Conservation (phyloP, 2,113 vertebrate genomes). For the Rhizomys pruinosus region DNA sequence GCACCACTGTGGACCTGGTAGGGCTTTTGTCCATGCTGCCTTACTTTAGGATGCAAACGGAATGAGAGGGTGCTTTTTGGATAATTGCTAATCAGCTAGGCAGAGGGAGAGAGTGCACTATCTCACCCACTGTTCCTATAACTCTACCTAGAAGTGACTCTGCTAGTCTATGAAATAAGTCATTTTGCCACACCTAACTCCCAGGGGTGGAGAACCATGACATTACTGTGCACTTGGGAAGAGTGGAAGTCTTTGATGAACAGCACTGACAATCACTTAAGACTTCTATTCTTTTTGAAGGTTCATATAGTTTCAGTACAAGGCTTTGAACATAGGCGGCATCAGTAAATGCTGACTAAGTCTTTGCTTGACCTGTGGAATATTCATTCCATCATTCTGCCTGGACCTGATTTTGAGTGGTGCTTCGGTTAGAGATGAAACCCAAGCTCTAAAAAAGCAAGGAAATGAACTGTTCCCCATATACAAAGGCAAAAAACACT, state of each 20-base stretch:
- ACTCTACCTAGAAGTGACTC: neutral
- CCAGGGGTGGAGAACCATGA: neutral
- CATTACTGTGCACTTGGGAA: neutral
- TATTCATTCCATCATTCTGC: slow-evolving; percentile 18
- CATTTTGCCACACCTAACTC: neutral
- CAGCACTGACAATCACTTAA: neutral
- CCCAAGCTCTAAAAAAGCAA: slow-evolving; percentile 32
- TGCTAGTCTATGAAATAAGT: slow-evolving; percentile 10
- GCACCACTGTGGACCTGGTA: neutral
- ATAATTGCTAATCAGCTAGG: neutral
- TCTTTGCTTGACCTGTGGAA: neutral
- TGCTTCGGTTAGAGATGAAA: slow-evolving; percentile 60
- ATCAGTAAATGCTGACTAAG: slow-evolving; percentile 26
- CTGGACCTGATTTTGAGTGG: slow-evolving; percentile 34
- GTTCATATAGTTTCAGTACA: neutral
- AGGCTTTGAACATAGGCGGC: neutral
- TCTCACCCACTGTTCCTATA: neutral
- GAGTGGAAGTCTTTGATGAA: neutral
- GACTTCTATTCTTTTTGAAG: neutral
- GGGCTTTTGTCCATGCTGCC: neutral
- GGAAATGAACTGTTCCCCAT: slow-evolving; percentile 41
- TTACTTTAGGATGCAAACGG: neutral
- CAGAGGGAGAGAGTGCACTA: neutral
- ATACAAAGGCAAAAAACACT: slow-evolving; percentile 61
- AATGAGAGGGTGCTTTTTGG: neutral